These are phyloP conservation scores for Falco novaeseelandiae DNA, from an alignment of 2,797 vertebrate genomes.

Conservation along the genomic window DNA sequence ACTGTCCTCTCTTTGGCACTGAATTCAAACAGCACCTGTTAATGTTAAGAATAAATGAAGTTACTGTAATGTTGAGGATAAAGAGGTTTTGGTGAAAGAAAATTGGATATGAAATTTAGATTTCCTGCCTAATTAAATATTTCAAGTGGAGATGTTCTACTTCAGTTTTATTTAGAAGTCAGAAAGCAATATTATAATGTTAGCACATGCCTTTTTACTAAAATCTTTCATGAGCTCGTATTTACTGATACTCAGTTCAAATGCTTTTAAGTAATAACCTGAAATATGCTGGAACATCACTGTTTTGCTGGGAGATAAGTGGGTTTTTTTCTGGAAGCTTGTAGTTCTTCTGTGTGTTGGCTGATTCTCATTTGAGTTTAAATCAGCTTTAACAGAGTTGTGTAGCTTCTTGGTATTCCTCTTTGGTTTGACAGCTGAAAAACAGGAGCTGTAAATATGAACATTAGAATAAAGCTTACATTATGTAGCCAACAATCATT, in stretches of 20 bases:
- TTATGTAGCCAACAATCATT: not conserved
- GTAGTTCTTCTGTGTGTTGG: not conserved
- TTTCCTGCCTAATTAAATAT: constrained; percentile 43
- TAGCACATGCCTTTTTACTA: not conserved
- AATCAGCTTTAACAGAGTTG: not conserved
- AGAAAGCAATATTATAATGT: not conserved
- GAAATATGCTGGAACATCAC: not conserved
- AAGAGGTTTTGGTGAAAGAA: constrained; percentile 60
- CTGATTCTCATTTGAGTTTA: constrained; percentile 6
- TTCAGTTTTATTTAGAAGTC: constrained; percentile 19
- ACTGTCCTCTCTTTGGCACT: constrained; percentile 41
- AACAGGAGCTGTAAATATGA: not conserved
- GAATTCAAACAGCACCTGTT: constrained; percentile 60
- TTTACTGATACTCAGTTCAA: not conserved
- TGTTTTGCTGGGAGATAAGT: not conserved
- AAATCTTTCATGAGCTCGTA: not conserved
- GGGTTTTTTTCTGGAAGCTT: not conserved
- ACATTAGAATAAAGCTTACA: not conserved
- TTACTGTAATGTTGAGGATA: constrained; percentile 40
- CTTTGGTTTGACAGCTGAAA: constrained; percentile 28
- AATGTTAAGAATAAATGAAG: constrained; percentile 53
- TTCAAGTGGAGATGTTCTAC: not conserved
- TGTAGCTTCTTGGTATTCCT: not conserved
- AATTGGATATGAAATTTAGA: not conserved
- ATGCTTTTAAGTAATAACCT: not conserved